Base-by-base conservation (phyloP, 2,888 invertebrate genomes). In the Vannuccia rotundouncinata region DNA sequence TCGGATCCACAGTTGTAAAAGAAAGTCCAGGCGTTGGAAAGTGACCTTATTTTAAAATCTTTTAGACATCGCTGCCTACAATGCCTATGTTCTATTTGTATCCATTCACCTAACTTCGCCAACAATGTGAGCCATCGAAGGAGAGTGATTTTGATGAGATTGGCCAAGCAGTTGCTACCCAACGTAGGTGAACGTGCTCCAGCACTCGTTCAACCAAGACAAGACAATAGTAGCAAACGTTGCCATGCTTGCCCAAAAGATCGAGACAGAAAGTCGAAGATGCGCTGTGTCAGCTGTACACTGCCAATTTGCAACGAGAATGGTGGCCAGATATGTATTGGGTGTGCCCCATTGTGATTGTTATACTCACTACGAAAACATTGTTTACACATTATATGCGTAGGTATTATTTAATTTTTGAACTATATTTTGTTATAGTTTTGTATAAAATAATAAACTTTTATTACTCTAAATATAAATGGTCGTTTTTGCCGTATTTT, bases 261-360 rank as follows among this genome's bases (percentile, higher is more conserved):
- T 66, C 13, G 13, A 66, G 22, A 66, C 66, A 66, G 66, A 66
- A 66, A 66, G 66, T 66, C 66, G 66, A 66, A 66, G 66, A 66
- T 22, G 25, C 66, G 66, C 66, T n/a, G 10, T 27, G 66, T 66
- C 66, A 66, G 66, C 2, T 66, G 66, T 27, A 66, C 66, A 66
- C 25, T 66, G 66, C 66, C 66, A 66, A 22, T 66, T 5, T n/a
- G 66, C 45, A 45, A 45, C 45, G 45, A 45, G 25, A 17, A 66
- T 66, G 25, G 66, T 66, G 66, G 66, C 66, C 66, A 66, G 66
- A 66, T 66, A 22, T 66, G 66, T 66, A 66, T 66, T 66, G 66
- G 22, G 66, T 66, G 66, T 66, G 66, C 22, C 66, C 66, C 66
- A 66, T 66, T 66, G 66, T 66, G 25, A 66, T 66, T 27, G 66